These are phyloP conservation scores for Nephotettix cincticeps DNA, from an alignment of 1,140 invertebrate species.

Conservation along the genomic window DNA sequence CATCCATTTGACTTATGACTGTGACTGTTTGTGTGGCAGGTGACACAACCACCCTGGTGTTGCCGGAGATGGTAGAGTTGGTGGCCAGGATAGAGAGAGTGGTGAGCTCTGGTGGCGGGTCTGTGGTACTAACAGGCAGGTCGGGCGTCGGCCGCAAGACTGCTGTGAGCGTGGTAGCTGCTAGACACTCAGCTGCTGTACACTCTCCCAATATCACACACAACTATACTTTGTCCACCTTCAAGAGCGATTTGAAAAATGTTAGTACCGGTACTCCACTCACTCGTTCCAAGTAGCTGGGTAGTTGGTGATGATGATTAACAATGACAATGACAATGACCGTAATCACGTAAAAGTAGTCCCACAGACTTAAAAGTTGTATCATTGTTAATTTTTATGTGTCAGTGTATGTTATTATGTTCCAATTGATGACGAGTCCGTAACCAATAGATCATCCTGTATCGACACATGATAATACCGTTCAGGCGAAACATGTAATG, in stretches of 20 bases:
- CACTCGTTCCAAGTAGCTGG: too few relatives aligned
- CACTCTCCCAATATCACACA: constrained; percentile 59
- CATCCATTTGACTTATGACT: constrained; percentile 30
- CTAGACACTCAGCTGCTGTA: constrained; percentile 67
- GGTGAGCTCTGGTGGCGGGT: constrained; percentile 60
- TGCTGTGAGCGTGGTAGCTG: constrained; percentile 68
- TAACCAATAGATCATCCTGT: too few relatives aligned
- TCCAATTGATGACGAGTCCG: too few relatives aligned
- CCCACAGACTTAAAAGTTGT: too few relatives aligned
- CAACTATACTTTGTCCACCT: constrained; percentile 60
- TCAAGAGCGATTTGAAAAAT: constrained; percentile 57
- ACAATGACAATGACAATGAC: too few relatives aligned
- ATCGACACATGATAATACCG: too few relatives aligned
- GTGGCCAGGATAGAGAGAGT: constrained; percentile 63
- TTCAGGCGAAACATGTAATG: too few relatives aligned
- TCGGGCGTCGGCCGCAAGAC: constrained; percentile 77
- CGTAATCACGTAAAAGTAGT: too few relatives aligned
- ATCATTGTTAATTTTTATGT: too few relatives aligned
- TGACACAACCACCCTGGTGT: constrained; percentile 58
- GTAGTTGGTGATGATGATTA: too few relatives aligned
- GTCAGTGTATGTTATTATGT: too few relatives aligned
- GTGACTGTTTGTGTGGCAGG: constrained; percentile 33
- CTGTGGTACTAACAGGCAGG: constrained; percentile 70
- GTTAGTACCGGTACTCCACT: constrained; percentile 30
- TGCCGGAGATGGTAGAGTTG: constrained; percentile 63